Evolutionary conservation across 2,888 invertebrate genomes (phyloP), one percentile per base, ranked within the genome.

Genomic region (Cosmorhoe ocellata): DNA sequence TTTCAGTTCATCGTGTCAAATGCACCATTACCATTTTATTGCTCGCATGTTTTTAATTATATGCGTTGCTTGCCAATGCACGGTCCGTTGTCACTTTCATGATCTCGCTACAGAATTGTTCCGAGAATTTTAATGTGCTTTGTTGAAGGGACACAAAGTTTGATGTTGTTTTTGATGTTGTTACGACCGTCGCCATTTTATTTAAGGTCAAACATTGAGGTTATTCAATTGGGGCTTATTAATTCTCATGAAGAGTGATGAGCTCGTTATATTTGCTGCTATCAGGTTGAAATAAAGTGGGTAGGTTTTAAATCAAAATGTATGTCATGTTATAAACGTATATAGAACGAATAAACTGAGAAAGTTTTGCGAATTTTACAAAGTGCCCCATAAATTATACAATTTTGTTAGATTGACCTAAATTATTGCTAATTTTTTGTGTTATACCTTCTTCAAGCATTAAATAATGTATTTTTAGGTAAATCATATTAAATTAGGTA

Each of bases 141-240:
- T 46, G 40, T 41, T 40, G 40, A 47, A 43, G 36, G 43, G 52
- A 52, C 26, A 31, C 12, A 11, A 34, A 33, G 26, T 47, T 37
- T 14, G 33, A 42, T 41, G 44, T 42, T 50, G 42, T 38, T 42
- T 45, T 27, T 27, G 44, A 7, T 14, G 10, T 43, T 38, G 45
- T 54, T 50, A 50, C 45, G 54, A 54, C 51, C 11, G 24, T 49
- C 34, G 31, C 47, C 12, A 39, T 46, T 42, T 54, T 54, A 50
- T 54, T 54, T 18, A 13, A 36, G 44, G 39, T 44, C 34, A 36
- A 40, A 45, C 37, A 50, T 50, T 54, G 13, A 11, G 54, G 53
- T 54, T 45, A 49, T 49, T 39, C 24, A 40, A 51, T 45, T 41
- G 22, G 39, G 33, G 13, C 26, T 39, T 41, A 2, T 18, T 42